These are phyloP conservation scores for Diadophis punctatus DNA, from an alignment of 2,113 vertebrate genomes.

Conservation along the genomic window DNA sequence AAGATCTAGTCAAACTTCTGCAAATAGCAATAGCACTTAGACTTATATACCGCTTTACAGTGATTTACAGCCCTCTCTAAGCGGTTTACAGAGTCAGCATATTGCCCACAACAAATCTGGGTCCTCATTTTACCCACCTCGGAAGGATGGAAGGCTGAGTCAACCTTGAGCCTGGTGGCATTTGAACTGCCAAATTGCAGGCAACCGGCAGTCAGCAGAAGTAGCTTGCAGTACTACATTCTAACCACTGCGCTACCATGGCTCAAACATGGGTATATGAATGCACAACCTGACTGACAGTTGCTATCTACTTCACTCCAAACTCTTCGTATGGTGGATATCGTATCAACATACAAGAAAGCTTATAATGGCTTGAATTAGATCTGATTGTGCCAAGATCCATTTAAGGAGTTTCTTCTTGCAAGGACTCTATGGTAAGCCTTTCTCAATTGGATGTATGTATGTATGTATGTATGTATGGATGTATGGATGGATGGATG, in stretches of 20 bases:
- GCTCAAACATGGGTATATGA: background rate
- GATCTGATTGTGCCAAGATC: background rate
- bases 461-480: background rate
- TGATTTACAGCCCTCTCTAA: too few relatives aligned
- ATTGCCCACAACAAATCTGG: too few relatives aligned
- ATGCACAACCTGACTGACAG: background rate
- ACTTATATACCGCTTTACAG: too few relatives aligned
- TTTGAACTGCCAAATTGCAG: too few relatives aligned
- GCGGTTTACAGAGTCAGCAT: too few relatives aligned
- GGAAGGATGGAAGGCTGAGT: too few relatives aligned
- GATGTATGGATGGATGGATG: background rate
- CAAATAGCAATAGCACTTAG: too few relatives aligned
- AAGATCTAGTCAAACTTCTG: background rate
- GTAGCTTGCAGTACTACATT: too few relatives aligned
- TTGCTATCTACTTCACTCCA: background rate
- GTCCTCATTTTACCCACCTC: too few relatives aligned
- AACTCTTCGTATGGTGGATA: background rate
- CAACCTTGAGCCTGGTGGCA: too few relatives aligned
- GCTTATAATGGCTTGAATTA: background rate
- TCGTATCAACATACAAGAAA: background rate
- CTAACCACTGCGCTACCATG: too few relatives aligned
- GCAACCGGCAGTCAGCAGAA: too few relatives aligned
- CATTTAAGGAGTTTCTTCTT: background rate
- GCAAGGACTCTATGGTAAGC: background rate
- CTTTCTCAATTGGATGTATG: background rate